These are phyloP conservation scores for Venustoraphidia nigricollis DNA, from an alignment of 2,888 invertebrate genomes.

Conservation along the genomic window DNA sequence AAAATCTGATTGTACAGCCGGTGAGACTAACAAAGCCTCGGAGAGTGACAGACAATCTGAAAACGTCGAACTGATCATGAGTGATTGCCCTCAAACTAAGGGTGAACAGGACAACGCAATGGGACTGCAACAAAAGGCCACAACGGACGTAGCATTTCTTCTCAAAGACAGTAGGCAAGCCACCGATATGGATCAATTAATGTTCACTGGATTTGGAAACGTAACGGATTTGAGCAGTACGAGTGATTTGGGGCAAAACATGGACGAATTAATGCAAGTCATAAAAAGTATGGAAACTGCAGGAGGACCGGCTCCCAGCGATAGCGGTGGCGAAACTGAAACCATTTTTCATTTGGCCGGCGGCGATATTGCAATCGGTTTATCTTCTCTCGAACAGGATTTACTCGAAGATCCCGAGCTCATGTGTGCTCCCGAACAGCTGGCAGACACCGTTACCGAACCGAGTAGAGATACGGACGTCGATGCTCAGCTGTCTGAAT, in stretches of 20 bases:
- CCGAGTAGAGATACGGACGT: neutral
- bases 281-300: constrained; percentile 56
- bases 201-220: constrained; percentile 35
- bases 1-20: too few relatives aligned
- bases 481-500: constrained; percentile 25
- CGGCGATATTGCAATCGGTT: constrained; percentile 33
- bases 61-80: constrained; percentile 24
- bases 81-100: constrained; percentile 37
- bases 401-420: constrained; percentile 13
- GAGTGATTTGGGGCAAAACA: constrained; percentile 40
- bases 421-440: too few relatives aligned
- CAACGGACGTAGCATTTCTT: constrained; percentile 37
- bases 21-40: constrained; percentile 16
- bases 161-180: constrained; percentile 31
- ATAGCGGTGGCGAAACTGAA: constrained; percentile 18
- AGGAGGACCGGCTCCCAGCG: constrained; percentile 17
- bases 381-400: constrained; percentile 26
- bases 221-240: constrained; percentile 24
- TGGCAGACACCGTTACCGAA: too few relatives aligned
- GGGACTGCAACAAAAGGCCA: constrained; percentile 36
- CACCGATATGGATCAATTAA: constrained; percentile 49
- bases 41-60: constrained; percentile 15
- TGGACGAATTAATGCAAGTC: constrained; percentile 55
- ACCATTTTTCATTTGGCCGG: constrained; percentile 22
- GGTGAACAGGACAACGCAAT: constrained; percentile 34